Evolutionary conservation across 2,797 vertebrate species (phyloP), one percentile per base, ranked within the genome.

Genomic region (Lindbergichthys nudifrons): DNA sequence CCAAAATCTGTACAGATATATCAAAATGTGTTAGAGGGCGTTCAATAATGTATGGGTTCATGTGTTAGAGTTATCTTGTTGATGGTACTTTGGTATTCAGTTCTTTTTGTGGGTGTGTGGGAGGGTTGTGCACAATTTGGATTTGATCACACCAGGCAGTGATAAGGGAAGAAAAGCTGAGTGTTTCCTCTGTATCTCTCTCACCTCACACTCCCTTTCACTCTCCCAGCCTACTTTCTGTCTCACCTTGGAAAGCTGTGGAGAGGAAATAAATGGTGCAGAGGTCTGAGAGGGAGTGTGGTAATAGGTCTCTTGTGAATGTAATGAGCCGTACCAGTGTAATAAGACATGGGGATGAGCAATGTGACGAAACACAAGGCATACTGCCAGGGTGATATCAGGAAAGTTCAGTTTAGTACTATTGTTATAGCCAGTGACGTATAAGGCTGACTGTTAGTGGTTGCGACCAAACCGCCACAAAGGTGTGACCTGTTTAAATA

Each of bases 111-210:
- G 66, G 54, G 36, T 14, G 1, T n/a, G 21, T 42, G 41, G 58
- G 63, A 58, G n/a, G 63, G 3, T 71, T 65, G 60, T 42, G 65
- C 41, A 13, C 47, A 71, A 65, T 86, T 83, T 80, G 75, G 54
- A 77, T 82, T 85, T 87, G 87, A 87, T 85, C 84, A 73, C 81
- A 79, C 30, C 10, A 41, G 47, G 47, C 50, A 19, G 80, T 75
- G 87, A 91, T 92, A 92, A 92, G 82, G 82, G 79, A 70, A 81
- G 72, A 79, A 79, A 81, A 79, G 59, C 65, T 12, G 54, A 32
- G 42, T 66, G 21, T 45, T 59, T 77, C 62, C 32, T 14, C 42
- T 65, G 51, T 32, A 0, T 63, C 1, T 26, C 15, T 46, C 36
- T 68, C 53, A 5, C 30, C 14, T 63, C 70, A 43, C 74, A 74